Percentiles rank a stretch among this genome's conserved stretches.
phyloP scores from a whole-genome alignment of 2,113 vertebrate genomes.

The Mionectes macconnelli region DNA sequence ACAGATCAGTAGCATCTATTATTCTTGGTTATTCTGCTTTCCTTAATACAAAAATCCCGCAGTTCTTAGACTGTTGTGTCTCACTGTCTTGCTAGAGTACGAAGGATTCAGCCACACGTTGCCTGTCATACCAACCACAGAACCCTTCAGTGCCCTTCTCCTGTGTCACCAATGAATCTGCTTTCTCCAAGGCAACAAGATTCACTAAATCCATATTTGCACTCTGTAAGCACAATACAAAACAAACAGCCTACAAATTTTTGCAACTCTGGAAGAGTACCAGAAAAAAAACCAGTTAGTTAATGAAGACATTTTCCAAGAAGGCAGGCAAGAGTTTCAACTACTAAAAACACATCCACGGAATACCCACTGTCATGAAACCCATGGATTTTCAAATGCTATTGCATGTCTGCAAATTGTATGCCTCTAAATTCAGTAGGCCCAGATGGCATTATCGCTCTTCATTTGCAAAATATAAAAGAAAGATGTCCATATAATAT shows the following conservation, averaged over 20 bases:
- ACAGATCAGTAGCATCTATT: constrained; percentile 9
- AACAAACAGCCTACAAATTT: not conserved
- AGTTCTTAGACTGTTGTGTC: not conserved
- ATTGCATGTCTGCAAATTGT: not conserved
- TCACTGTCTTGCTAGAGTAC: not conserved
- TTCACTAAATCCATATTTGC: not conserved
- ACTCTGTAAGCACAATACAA: not conserved
- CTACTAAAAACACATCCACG: not conserved
- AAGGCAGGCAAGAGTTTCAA: not conserved
- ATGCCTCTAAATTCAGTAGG: not conserved
- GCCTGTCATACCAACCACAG: not conserved
- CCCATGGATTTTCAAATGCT: not conserved
- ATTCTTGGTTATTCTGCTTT: not conserved
- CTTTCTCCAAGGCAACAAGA: not conserved
- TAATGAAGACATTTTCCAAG: not conserved
- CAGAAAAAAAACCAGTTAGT: not conserved
- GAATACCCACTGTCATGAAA: not conserved
- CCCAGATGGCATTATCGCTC: not conserved
- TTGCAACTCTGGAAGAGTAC: not conserved
- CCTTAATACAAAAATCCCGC: not conserved
- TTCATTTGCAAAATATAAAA: not conserved
- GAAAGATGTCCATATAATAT: not conserved
- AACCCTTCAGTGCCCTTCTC: not conserved
- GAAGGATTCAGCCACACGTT: not conserved
- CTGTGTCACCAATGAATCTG: not conserved